These are phyloP conservation scores for Crotalus horridus DNA, from an alignment of 2,113 vertebrate genomes.

Conservation along the genomic window DNA sequence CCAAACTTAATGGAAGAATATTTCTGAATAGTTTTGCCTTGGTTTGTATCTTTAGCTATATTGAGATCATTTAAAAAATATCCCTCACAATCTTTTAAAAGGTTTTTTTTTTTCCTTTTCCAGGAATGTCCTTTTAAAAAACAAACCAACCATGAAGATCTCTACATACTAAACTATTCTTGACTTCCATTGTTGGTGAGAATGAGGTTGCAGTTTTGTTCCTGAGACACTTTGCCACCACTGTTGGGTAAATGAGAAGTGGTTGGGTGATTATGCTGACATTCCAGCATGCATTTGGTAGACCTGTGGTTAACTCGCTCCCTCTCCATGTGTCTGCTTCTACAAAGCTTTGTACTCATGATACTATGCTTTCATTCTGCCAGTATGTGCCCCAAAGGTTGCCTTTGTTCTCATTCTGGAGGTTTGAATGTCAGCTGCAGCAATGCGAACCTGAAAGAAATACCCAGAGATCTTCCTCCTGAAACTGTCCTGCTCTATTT, in stretches of 20 bases:
- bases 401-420: slow-evolving; percentile 86
- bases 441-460: slow-evolving; percentile 94
- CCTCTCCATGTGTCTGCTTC: slow-evolving; percentile 97
- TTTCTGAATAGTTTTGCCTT: not conserved
- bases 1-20: not conserved
- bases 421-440: slow-evolving; percentile 95
- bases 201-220: slow-evolving; percentile 52
- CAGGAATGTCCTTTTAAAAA: slow-evolving; percentile 56
- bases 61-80: not conserved
- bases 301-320: slow-evolving; percentile 97
- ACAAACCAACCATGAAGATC: slow-evolving; percentile 42
- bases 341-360: slow-evolving; percentile 98
- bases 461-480: slow-evolving; percentile 89
- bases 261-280: slow-evolving; percentile 88
- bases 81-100: slow-evolving; percentile 30
- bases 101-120: slow-evolving; percentile 35
- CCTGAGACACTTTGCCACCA: slow-evolving; percentile 46
- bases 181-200: not conserved
- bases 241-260: slow-evolving; percentile 69
- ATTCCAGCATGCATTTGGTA: slow-evolving; percentile 93
- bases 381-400: slow-evolving; percentile 98
- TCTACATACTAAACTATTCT: slow-evolving; percentile 16
- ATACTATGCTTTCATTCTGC: slow-evolving; percentile 97
- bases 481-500: slow-evolving; percentile 90
- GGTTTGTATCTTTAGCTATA: not conserved